Evolutionary conservation across 2,888 invertebrate species (phyloP).

Genomic region (Eristalis intricaria): DNA sequence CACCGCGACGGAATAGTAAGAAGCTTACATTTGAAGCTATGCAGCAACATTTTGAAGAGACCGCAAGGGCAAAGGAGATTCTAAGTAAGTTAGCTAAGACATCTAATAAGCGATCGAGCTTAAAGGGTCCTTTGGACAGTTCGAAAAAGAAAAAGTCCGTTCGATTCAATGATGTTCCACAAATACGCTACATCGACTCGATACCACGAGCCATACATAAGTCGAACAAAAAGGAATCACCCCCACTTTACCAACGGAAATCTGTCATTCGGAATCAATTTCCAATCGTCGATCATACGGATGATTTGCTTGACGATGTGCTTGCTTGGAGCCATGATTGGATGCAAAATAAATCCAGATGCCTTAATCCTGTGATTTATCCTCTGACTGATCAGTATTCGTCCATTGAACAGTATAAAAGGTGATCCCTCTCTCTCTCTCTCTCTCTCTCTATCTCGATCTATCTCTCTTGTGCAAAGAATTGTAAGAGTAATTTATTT

Average conservation of each 20-base stretch:
- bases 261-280: conserved; percentile 55
- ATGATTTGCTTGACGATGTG: conserved; percentile 83
- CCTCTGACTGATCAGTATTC: conserved; percentile 83
- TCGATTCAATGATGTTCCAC: conserved; percentile 74
- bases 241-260: conserved; percentile 74
- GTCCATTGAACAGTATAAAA: conserved; percentile 84
- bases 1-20: conserved; percentile 46
- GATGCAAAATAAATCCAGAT: conserved; percentile 84
- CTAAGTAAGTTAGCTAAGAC: conserved; percentile 56
- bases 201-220: conserved; percentile 72
- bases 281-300: conserved; percentile 75
- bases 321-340: conserved; percentile 86
- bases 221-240: conserved; percentile 73
- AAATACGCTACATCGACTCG: conserved; percentile 75
- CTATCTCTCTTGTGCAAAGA: no score
- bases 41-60: conserved; percentile 12
- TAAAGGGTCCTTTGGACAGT: neutral
- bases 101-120: conserved; percentile 5
- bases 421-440: conserved; percentile 77
- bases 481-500: no score
- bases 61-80: conserved; percentile 45
- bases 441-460: no score
- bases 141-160: conserved; percentile 74
- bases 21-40: conserved; percentile 44
- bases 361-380: conserved; percentile 80